These are phyloP conservation scores for Pollenia angustigena DNA, from an alignment of 2,888 invertebrate species.

Conservation along the genomic window DNA sequence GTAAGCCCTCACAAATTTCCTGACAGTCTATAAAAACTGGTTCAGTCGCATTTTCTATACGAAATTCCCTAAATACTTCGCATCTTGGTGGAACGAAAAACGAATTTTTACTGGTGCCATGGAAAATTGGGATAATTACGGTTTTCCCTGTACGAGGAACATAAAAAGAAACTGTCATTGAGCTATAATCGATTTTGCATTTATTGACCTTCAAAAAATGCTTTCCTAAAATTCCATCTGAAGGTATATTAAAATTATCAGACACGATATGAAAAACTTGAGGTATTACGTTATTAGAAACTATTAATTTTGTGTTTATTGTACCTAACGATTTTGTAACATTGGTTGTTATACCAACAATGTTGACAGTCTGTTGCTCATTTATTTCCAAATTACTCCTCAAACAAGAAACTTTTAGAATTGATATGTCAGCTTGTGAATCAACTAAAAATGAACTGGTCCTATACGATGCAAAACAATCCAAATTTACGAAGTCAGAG, in stretches of 20 bases:
- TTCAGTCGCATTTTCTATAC: background rate
- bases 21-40: slow-evolving; percentile 43
- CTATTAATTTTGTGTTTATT: slow-evolving; percentile 24
- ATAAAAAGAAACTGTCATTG: slow-evolving; percentile 39
- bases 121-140: slow-evolving; percentile 27
- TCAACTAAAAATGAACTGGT: slow-evolving; percentile 17
- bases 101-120: slow-evolving; percentile 14
- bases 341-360: slow-evolving; percentile 45
- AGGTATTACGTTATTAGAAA: slow-evolving; percentile 30
- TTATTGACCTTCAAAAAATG: slow-evolving; percentile 42
- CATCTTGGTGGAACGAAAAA: slow-evolving; percentile 48
- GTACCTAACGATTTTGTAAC: slow-evolving; percentile 31
- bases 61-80: slow-evolving; percentile 27
- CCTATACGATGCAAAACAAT: background rate
- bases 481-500: slow-evolving; percentile 29
- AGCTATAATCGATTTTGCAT: too few species aligned
- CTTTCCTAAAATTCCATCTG: slow-evolving; percentile 46
- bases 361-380: slow-evolving; percentile 19
- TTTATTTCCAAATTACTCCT: slow-evolving; percentile 8
- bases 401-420: slow-evolving; percentile 37
- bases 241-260: slow-evolving; percentile 39
- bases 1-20: slow-evolving; percentile 29
- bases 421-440: slow-evolving; percentile 38
- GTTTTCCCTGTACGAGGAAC: background rate
- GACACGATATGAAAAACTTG: slow-evolving; percentile 41